These are phyloP conservation scores for Pteropus rufus DNA, from an alignment of 2,797 vertebrate genomes.

Conservation along the genomic window DNA sequence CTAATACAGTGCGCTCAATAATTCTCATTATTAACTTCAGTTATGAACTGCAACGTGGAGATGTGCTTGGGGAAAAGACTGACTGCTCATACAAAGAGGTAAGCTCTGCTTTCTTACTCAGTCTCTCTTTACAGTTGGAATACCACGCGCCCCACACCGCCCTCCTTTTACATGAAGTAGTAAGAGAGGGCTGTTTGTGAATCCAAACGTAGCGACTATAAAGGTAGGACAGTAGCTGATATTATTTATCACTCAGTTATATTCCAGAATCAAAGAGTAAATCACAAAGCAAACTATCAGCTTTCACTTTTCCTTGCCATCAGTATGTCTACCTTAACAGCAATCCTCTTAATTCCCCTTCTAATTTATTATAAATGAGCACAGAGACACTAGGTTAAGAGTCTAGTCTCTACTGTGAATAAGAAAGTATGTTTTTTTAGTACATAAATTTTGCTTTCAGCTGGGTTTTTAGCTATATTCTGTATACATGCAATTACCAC, in stretches of 20 bases:
- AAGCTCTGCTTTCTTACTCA: background rate
- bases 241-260: background rate
- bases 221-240: background rate
- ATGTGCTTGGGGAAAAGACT: background rate
- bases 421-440: background rate
- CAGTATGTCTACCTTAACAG: background rate
- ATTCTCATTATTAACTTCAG: background rate
- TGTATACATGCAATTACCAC: background rate
- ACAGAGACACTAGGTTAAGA: background rate
- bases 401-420: background rate
- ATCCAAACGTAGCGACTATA: background rate
- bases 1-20: background rate
- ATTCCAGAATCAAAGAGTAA: conserved; percentile 22
- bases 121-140: background rate
- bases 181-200: background rate
- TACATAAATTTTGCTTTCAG: background rate
- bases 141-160: background rate
- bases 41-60: background rate
- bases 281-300: background rate
- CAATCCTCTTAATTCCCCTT: background rate
- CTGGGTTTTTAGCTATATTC: background rate
- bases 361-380: background rate
- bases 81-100: background rate
- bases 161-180: background rate
- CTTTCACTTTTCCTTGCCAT: background rate